Evolutionary conservation across 2,113 vertebrate genomes (phyloP).

Genomic region (Tichodroma muraria): DNA sequence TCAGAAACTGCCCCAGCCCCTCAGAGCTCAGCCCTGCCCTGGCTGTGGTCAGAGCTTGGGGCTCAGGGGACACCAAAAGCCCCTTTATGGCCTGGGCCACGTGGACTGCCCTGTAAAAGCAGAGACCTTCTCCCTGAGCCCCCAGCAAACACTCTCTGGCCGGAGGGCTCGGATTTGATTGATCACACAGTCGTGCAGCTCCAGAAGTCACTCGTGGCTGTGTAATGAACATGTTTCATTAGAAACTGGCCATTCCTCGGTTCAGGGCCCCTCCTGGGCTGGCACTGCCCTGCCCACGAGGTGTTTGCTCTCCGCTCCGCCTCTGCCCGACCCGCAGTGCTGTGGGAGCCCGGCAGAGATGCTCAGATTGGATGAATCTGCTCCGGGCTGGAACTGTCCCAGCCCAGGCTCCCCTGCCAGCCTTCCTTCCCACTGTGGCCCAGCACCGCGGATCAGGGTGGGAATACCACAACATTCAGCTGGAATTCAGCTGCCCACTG

Average conservation of each 20-base stretch:
- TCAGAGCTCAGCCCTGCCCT: not conserved
- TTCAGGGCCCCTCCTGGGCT: not conserved
- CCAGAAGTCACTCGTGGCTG: not conserved
- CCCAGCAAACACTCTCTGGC: not conserved
- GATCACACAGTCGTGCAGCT: not conserved
- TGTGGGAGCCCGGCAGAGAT: not conserved
- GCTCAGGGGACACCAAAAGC: not conserved
- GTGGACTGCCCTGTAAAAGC: not conserved
- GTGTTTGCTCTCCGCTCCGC: not conserved
- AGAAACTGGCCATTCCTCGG: not conserved
- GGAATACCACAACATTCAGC: not conserved
- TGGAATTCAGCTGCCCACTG: not conserved
- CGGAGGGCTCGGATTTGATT: not conserved
- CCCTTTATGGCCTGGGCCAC: not conserved
- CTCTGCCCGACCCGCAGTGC: not conserved
- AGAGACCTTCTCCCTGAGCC: not conserved
- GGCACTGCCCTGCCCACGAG: not conserved
- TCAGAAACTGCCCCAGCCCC: not conserved
- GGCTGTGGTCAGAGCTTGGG: not conserved
- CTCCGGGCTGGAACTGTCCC: not conserved
- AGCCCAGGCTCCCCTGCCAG: not conserved
- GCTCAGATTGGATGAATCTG: not conserved
- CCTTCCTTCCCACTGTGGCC: not conserved
- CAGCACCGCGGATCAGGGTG: rapidly evolving
- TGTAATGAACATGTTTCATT: not conserved